Percentiles rank a stretch among this genome's conserved stretches.
Evolutionary conservation across 2,888 invertebrate genomes (phyloP).

Genomic region (Neuroscelio doddi): DNA sequence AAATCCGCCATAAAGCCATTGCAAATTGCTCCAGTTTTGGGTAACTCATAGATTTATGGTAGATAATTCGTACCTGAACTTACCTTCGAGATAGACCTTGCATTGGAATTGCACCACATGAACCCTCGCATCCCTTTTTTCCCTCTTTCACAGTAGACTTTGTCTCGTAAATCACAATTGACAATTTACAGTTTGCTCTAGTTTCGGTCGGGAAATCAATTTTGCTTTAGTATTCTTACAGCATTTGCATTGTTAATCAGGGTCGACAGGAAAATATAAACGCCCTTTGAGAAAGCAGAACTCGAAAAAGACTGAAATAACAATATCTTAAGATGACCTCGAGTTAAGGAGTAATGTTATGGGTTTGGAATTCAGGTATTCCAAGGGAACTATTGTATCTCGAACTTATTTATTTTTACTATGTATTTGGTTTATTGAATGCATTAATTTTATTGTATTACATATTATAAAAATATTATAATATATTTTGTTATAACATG

Average conservation of each 20-base stretch:
- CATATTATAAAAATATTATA: too few relatives aligned
- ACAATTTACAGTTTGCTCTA: slow-evolving; percentile 27
- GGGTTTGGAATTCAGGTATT: too few relatives aligned
- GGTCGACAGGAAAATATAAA: too few relatives aligned
- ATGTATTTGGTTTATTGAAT: too few relatives aligned
- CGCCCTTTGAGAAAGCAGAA: background rate
- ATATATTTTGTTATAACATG: too few relatives aligned
- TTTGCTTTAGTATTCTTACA: background rate
- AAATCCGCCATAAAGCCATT: background rate
- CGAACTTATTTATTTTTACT: too few relatives aligned
- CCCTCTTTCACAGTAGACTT: slow-evolving; percentile 18
- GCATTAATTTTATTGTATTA: too few relatives aligned
- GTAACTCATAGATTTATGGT: slow-evolving; percentile 34
- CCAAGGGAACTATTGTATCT: too few relatives aligned
- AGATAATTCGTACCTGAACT: slow-evolving; percentile 23
- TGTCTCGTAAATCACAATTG: slow-evolving; percentile 37
- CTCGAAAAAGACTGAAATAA: background rate
- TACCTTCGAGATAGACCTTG: slow-evolving; percentile 7
- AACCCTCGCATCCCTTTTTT: slow-evolving; percentile 41
- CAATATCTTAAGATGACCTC: background rate
- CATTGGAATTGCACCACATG: slow-evolving; percentile 32
- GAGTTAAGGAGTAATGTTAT: background rate
- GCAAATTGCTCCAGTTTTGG: slow-evolving; percentile 43
- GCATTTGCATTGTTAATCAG: too few relatives aligned
- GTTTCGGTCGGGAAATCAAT: slow-evolving; percentile 29